These are phyloP conservation scores for Myopa tessellatipennis DNA, from an alignment of 2,888 invertebrate genomes.

Conservation along the genomic window DNA sequence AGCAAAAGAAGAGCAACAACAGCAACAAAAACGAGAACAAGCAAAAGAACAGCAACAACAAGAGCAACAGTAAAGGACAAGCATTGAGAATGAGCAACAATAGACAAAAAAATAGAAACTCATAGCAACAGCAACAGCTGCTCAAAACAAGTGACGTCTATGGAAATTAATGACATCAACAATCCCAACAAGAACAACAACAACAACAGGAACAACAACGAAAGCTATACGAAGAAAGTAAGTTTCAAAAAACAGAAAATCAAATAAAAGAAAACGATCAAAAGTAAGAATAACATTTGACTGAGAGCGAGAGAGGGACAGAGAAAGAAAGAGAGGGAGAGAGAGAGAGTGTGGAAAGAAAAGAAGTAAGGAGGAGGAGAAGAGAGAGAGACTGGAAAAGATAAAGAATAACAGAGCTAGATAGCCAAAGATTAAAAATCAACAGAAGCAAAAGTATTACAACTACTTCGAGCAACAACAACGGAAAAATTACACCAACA, in stretches of 20 bases:
- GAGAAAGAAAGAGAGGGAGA: too few species aligned
- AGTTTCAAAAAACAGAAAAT: too few species aligned
- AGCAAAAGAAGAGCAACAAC: background rate
- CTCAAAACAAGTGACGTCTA: background rate
- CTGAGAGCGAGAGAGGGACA: too few species aligned
- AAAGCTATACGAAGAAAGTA: constrained; percentile 11
- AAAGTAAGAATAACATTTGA: too few species aligned
- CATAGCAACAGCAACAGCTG: background rate
- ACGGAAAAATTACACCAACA: background rate
- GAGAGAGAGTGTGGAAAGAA: too few species aligned
- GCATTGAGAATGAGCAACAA: constrained; percentile 8
- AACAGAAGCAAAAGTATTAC: too few species aligned
- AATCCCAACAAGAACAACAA: constrained; percentile 18
- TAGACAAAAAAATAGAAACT: constrained; percentile 22
- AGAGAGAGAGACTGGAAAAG: too few species aligned
- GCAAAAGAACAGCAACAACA: background rate
- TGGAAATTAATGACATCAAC: background rate
- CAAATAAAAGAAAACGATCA: too few species aligned
- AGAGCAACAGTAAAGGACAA: constrained; percentile 2
- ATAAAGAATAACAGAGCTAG: too few species aligned
- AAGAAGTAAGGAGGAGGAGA: too few species aligned
- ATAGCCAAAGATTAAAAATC: too few species aligned
- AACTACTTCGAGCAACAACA: too few species aligned
- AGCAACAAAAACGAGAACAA: background rate
- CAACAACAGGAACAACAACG: constrained; percentile 20